Percentiles rank a stretch among this genome's conserved stretches.
phyloP scores from a whole-genome alignment of 30 jellyfish, hydroid and myxozoan genomes.

The Chrysaora quinquecirrha region DNA sequence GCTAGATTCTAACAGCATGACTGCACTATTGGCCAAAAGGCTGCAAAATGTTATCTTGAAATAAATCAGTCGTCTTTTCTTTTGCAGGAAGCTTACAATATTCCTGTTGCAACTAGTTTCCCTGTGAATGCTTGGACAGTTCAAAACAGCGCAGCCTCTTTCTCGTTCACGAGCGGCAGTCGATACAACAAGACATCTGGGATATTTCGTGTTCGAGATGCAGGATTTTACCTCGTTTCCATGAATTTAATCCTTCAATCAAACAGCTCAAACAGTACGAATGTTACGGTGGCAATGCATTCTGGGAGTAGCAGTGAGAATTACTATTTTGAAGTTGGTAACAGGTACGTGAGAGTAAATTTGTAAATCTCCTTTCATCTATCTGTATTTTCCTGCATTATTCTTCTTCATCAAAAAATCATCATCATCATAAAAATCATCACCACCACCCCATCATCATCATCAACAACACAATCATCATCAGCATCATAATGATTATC shows the following conservation, averaged over 20 bases:
- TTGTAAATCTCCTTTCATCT: no score
- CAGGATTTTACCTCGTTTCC: conserved; percentile 65
- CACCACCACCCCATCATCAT: no score
- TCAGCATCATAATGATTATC: no score
- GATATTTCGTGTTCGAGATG: conserved; percentile 39
- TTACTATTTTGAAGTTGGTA: background rate
- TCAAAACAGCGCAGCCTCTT: conserved; percentile 60
- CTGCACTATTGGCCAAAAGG: no score
- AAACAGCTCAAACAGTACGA: background rate
- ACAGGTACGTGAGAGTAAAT: conserved; percentile 36
- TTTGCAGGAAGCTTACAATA: conserved; percentile 22
- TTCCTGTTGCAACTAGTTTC: conserved; percentile 22
- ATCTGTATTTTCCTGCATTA: no score
- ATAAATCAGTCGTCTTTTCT: no score
- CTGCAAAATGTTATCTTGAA: no score
- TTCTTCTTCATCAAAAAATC: no score
- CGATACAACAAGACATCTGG: conserved; percentile 69
- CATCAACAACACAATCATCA: no score
- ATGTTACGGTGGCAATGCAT: conserved; percentile 41
- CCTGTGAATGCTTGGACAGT: conserved; percentile 62
- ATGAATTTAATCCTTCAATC: conserved; percentile 45
- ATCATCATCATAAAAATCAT: no score
- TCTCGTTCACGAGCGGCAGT: conserved; percentile 68
- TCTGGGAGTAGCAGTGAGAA: conserved; percentile 33
- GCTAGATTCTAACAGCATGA: no score